Conservation (phyloP, 2,797 vertebrate species). For the Morelia viridis region DNA sequence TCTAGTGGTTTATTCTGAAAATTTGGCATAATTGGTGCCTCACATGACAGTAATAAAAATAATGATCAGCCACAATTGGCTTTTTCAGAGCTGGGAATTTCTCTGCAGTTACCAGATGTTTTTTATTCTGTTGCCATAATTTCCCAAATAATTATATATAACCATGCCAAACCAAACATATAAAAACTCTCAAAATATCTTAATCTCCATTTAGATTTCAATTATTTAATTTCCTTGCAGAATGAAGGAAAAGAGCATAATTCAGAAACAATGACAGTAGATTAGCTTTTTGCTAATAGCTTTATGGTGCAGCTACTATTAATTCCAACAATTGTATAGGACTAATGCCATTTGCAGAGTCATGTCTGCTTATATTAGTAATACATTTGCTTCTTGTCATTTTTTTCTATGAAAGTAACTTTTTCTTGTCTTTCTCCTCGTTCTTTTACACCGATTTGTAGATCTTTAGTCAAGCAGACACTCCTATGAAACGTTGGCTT, state of each 20-base stretch:
- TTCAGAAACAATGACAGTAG: rapidly evolving
- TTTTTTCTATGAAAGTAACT: background rate
- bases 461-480: conserved; percentile 97
- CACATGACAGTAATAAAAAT: conserved; percentile 2
- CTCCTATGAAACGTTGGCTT: conserved; percentile 88
- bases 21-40: background rate
- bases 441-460: conserved; percentile 52
- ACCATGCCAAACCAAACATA: background rate
- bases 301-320: rapidly evolving
- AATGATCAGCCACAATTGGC: conserved; percentile 6
- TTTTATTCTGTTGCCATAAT: background rate
- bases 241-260: rapidly evolving
- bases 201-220: conserved; percentile 6
- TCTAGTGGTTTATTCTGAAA: background rate
- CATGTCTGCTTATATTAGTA: background rate
- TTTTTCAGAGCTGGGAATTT: background rate
- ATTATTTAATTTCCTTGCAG: background rate
- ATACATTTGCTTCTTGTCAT: background rate
- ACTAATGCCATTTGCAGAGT: background rate
- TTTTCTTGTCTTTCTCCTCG: background rate
- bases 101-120: conserved; percentile 2
- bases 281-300: background rate
- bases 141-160: background rate
- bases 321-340: background rate
- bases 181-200: background rate